Percentiles rank a stretch among this genome's conserved stretches.
These are phyloP conservation scores for Drosophila koepferae DNA, from an alignment of 2,888 invertebrate species.

Conservation along the genomic window DNA sequence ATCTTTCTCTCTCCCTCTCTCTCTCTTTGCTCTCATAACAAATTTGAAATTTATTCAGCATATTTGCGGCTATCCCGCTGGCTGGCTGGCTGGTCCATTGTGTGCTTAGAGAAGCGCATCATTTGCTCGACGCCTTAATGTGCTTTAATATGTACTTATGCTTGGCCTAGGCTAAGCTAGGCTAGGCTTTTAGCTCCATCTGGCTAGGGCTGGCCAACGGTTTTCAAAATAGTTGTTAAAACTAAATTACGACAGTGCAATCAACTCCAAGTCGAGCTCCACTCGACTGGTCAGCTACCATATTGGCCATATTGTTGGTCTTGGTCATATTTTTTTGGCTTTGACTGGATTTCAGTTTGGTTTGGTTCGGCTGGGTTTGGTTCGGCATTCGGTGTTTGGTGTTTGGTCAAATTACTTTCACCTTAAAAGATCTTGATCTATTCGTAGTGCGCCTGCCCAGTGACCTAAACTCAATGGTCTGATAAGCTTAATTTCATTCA, in stretches of 20 bases:
- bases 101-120: constrained; percentile 79
- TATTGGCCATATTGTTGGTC: constrained; percentile 28
- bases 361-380: background rate
- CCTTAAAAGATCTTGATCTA: constrained; percentile 48
- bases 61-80: constrained; percentile 30
- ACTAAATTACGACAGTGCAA: constrained; percentile 75
- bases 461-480: constrained; percentile 82
- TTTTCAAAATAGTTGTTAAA: constrained; percentile 69
- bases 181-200: constrained; percentile 23
- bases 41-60: constrained; percentile 78
- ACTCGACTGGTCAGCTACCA: constrained; percentile 49
- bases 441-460: constrained; percentile 59
- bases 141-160: constrained; percentile 80
- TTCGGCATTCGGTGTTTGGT: background rate
- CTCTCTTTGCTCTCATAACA: constrained; percentile 62
- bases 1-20: background rate
- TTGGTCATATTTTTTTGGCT: constrained; percentile 10
- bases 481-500: constrained; percentile 67
- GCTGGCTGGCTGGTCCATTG: constrained; percentile 50
- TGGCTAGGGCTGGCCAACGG: constrained; percentile 68
- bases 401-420: constrained; percentile 73
- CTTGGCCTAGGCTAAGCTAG: constrained; percentile 12
- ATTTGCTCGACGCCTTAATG: constrained; percentile 76
- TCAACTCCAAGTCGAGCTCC: constrained; percentile 35
- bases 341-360: constrained; percentile 3